Evolutionary conservation across 1,140 invertebrate genomes (phyloP).

Genomic region (Popillia japonica): DNA sequence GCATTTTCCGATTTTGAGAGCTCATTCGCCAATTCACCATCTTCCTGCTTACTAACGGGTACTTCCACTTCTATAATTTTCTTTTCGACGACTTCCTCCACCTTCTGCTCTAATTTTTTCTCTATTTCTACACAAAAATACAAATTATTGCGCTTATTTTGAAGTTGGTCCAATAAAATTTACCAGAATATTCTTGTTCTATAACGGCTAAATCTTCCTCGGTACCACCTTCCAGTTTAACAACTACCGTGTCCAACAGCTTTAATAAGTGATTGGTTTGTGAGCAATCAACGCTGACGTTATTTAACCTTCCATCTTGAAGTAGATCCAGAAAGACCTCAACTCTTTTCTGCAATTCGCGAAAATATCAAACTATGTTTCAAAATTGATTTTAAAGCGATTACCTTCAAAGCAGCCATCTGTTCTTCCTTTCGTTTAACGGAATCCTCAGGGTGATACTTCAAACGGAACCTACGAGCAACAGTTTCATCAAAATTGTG

Average conservation of each 20-base stretch:
- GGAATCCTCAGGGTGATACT: constrained; percentile 98
- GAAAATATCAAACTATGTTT: neutral
- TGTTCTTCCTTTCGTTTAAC: constrained; percentile 91
- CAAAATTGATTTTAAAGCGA: neutral
- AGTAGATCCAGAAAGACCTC: constrained; percentile 90
- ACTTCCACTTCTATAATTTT: constrained; percentile 57
- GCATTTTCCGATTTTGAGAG: constrained; percentile 44
- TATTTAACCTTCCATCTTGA: constrained; percentile 76
- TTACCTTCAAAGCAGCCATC: constrained; percentile 81
- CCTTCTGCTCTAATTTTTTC: constrained; percentile 59
- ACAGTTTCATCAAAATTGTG: constrained; percentile 35
- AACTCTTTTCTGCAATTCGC: constrained; percentile 77
- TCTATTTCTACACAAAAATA: constrained; percentile 57
- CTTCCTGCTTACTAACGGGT: constrained; percentile 57
- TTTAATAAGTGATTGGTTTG: constrained; percentile 87
- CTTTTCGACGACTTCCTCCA: constrained; percentile 58
- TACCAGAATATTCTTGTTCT: constrained; percentile 65
- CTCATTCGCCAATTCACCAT: constrained; percentile 49
- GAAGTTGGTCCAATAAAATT: constrained; percentile 17
- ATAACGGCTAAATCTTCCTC: constrained; percentile 91
- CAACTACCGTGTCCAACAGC: constrained; percentile 94
- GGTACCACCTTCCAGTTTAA: constrained; percentile 96
- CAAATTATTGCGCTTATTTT: neutral
- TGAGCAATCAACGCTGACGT: constrained; percentile 85
- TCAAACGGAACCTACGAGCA: constrained; percentile 93